Conservation (phyloP, 2,797 vertebrate species). For the Leptodactylus fallax region DNA sequence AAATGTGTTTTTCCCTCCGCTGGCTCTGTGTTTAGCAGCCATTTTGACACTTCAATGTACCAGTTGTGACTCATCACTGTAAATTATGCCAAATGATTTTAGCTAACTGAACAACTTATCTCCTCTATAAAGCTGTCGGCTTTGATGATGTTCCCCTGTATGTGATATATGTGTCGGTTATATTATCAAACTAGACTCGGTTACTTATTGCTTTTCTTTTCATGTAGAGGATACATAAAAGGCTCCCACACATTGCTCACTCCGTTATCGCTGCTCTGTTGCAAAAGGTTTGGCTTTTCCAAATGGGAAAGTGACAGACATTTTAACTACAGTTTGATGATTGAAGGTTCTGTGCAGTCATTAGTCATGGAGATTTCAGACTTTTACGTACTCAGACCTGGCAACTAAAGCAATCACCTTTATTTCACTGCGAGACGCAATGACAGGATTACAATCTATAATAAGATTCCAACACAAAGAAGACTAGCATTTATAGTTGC, state of each 20-base stretch:
- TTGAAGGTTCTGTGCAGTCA: conserved; percentile 67
- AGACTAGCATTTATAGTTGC: conserved; percentile 60
- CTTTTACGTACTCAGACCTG: conserved; percentile 62
- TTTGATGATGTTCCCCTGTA: conserved; percentile 55
- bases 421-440: conserved; percentile 61
- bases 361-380: conserved; percentile 68
- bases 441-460: conserved; percentile 66
- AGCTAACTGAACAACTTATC: conserved; percentile 57
- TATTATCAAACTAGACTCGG: conserved; percentile 64
- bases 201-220: conserved; percentile 69
- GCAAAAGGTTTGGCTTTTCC: conserved; percentile 70
- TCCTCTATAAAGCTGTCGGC: conserved; percentile 53
- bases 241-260: conserved; percentile 68
- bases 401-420: conserved; percentile 62
- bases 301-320: conserved; percentile 69
- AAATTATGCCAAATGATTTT: conserved; percentile 53
- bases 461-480: conserved; percentile 62
- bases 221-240: conserved; percentile 69
- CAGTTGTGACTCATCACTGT: conserved; percentile 27
- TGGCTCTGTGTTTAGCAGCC: background rate
- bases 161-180: conserved; percentile 46
- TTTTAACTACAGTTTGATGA: conserved; percentile 68
- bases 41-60: conserved; percentile 26
- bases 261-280: conserved; percentile 71
- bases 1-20: background rate